phyloP scores from a whole-genome alignment of 2,888 invertebrate species.

The Lamellibrachia satsuma region DNA sequence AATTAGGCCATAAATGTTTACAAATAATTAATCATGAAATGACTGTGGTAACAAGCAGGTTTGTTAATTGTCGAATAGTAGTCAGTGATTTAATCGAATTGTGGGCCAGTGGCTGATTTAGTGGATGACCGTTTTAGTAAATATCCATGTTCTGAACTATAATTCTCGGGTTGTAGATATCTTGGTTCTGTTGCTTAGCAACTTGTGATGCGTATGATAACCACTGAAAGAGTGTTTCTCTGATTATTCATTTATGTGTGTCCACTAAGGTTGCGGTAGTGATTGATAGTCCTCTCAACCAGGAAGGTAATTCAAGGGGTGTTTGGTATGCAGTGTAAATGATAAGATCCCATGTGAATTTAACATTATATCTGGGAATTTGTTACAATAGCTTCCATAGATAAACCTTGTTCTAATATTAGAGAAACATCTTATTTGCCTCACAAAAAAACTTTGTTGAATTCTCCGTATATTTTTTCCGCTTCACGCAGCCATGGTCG shows the following conservation, averaged over 20 bases:
- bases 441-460: too few species aligned
- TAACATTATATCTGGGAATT: neutral
- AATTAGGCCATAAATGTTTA: neutral
- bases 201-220: neutral
- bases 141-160: neutral
- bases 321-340: neutral
- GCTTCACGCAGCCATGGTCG: too few species aligned
- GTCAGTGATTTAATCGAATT: neutral
- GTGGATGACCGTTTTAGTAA: neutral
- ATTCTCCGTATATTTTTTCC: too few species aligned
- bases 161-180: slow-evolving; percentile 8
- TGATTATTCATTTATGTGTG: slow-evolving; percentile 17
- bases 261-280: neutral
- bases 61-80: neutral
- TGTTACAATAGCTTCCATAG: neutral
- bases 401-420: too few species aligned
- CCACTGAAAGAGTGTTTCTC: neutral
- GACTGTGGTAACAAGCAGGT: neutral
- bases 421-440: too few species aligned
- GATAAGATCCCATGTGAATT: neutral
- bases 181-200: neutral
- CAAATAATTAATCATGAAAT: neutral
- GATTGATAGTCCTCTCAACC: neutral
- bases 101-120: neutral
- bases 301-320: neutral